phyloP scores from a whole-genome alignment of 2,888 invertebrate genomes.

The Maniola hyperantus region DNA sequence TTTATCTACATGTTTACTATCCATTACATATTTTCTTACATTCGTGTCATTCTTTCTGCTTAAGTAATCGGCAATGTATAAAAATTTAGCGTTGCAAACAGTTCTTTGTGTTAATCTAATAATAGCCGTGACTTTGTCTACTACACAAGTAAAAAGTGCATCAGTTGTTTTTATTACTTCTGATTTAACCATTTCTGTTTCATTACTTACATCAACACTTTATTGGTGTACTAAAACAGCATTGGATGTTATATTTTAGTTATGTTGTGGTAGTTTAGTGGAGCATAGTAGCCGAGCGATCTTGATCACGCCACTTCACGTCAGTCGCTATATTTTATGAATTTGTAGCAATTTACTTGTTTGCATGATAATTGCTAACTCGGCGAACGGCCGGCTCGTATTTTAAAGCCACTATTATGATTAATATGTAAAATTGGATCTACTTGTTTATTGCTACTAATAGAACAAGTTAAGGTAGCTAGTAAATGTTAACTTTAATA shows the following conservation, averaged over 20 bases:
- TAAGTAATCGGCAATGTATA: constrained; percentile 19
- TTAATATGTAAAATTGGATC: constrained; percentile 4
- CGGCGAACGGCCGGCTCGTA: constrained; percentile 2
- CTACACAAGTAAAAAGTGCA: constrained; percentile 18
- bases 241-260: constrained; percentile 9
- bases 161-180: constrained; percentile 3
- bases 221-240: constrained; percentile 4
- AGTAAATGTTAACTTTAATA: neutral
- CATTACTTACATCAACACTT: neutral
- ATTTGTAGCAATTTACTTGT: constrained; percentile 24
- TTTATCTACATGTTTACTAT: constrained; percentile 33
- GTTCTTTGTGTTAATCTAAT: constrained; percentile 16
- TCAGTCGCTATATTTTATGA: constrained; percentile 25
- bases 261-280: constrained; percentile 11
- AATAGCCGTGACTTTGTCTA: constrained; percentile 1
- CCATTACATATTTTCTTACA: constrained; percentile 18
- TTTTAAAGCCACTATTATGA: constrained; percentile 19
- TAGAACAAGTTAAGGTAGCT: neutral
- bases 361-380: constrained; percentile 20
- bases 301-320: constrained; percentile 34
- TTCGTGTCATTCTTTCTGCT: too few species aligned
- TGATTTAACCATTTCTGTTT: constrained; percentile 12
- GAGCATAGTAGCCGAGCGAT: constrained; percentile 14
- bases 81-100: neutral
- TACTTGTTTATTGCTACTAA: neutral